Evolutionary conservation across 2,113 vertebrate genomes (phyloP), one percentile per base, ranked within the genome.

Genomic region (Planiliza haematocheilus): DNA sequence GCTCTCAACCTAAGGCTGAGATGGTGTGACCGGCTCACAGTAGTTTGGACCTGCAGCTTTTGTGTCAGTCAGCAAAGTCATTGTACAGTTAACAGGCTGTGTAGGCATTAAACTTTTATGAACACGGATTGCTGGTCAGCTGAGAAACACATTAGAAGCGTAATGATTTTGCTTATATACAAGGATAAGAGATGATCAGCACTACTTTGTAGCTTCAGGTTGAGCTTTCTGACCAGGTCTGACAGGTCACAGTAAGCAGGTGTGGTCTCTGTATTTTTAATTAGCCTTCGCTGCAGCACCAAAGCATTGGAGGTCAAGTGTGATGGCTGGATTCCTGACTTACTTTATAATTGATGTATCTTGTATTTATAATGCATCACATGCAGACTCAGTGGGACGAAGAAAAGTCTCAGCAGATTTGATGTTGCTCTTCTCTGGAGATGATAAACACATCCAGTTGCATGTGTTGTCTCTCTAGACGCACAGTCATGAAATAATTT

Each of bases 301-400:
- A 68, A 79, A 74, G 72, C 80, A 79, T 86, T 86, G 77, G 65
- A 73, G 77, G 70, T 52, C 2, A 14, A 77, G 70, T 80, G 84
- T 83, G 81, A 79, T 81, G 77, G 68, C 61, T 82, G 59, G 61
- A 82, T 83, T 85, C 73, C 59, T 86, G 58, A 80, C 74, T 77
- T 84, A 34, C 78, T 92, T 78, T 76, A 89, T 91, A 89, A 90
- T 88, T 89, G 77, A 90, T 91, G 52, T 53, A 62, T 63, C 63
- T 59, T 67, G 62, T 71, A 84, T 92, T 66, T 68, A 86, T 91
- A 89, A 91, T 92, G 78, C 83, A 91, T 61, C 82, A 66, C 51
- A 51, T 79, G 69, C 56, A 80, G 72, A 13, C 52, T 64, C 52
- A 55, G 64, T 67, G 18, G 64, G 78, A 78, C 52, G 56, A 75